Conservation (phyloP, 2,888 invertebrate genomes). For the Calameuta pallipes region DNA sequence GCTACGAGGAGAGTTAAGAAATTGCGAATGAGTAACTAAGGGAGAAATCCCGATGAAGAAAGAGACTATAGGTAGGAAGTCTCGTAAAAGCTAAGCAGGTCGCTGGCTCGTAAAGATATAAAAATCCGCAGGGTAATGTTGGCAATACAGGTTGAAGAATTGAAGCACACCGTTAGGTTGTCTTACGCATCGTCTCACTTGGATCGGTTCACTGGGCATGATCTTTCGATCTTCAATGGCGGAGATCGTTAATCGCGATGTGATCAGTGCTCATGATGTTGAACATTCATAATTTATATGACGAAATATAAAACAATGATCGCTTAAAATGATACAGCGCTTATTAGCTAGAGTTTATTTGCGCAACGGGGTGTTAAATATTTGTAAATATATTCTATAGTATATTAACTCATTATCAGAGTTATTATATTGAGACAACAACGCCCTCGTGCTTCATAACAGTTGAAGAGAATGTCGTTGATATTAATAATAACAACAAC, state of each 20-base stretch:
- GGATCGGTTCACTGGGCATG: conserved; percentile 1
- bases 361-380: neutral
- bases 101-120: neutral
- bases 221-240: neutral
- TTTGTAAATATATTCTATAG: neutral
- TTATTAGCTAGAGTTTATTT: neutral
- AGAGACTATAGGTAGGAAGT: neutral
- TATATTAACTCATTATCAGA: neutral
- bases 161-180: conserved; percentile 16
- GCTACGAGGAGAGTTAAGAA: too few species aligned
- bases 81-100: neutral
- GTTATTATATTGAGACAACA: neutral
- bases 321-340: neutral
- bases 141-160: neutral
- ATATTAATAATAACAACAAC: neutral
- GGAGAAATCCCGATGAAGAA: neutral
- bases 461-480: neutral
- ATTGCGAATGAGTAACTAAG: too few species aligned
- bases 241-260: neutral
- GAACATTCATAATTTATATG: neutral
- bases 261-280: neutral
- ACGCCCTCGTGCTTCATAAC: neutral
- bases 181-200: conserved; percentile 13
- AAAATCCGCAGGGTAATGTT: neutral
- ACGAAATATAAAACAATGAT: neutral